Evolutionary conservation across 2,797 vertebrate genomes (phyloP).

Genomic region (Remorina albescens): DNA sequence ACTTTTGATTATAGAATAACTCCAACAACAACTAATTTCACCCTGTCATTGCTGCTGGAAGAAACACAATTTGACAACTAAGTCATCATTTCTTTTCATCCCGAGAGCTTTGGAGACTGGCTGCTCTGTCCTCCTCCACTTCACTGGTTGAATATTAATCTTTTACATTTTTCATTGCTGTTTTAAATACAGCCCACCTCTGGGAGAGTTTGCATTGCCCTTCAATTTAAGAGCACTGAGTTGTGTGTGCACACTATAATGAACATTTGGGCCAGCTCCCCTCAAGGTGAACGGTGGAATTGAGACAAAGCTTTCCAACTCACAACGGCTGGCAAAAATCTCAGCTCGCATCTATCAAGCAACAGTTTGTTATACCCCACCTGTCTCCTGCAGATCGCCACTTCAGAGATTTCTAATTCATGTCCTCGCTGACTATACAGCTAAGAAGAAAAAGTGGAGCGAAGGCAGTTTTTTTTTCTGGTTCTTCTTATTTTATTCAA

Average conservation of each 20-base stretch:
- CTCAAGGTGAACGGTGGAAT: conserved; percentile 54
- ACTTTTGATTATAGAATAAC: conserved; percentile 44
- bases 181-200: conserved; percentile 37
- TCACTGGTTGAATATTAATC: conserved; percentile 36
- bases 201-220: conserved; percentile 38
- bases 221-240: conserved; percentile 40
- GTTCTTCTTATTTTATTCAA: conserved; percentile 68
- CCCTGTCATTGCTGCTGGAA: conserved; percentile 27
- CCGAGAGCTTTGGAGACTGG: conserved; percentile 38
- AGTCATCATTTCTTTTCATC: conserved; percentile 62
- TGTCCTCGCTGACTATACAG: conserved; percentile 30
- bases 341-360: conserved; percentile 58
- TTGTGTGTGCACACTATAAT: conserved; percentile 28
- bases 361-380: conserved; percentile 58
- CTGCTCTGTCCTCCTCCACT: conserved; percentile 27
- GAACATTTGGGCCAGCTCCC: conserved; percentile 47
- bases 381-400: conserved; percentile 58
- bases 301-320: conserved; percentile 53
- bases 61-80: conserved; percentile 43
- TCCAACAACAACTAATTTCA: conserved; percentile 47
- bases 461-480: conserved; percentile 64
- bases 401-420: conserved; percentile 60
- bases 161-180: conserved; percentile 25
- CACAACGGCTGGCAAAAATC: conserved; percentile 50
- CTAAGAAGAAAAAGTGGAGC: conserved; percentile 55